Evolutionary conservation across 2,888 invertebrate species (phyloP).

Genomic region (Sminthurinus aureus): DNA sequence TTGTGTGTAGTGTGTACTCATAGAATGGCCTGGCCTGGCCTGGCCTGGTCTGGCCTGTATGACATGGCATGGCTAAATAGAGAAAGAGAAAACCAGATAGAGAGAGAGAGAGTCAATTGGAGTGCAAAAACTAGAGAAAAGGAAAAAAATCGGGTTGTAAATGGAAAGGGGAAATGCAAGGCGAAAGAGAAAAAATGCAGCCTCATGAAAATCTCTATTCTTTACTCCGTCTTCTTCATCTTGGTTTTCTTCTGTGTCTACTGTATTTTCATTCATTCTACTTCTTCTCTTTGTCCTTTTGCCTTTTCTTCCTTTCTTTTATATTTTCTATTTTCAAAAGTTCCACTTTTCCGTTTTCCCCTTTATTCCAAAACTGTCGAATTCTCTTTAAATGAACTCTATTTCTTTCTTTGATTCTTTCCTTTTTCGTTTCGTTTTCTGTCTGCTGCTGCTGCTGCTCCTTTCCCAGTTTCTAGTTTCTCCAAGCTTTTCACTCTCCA

Average conservation of each 20-base stretch:
- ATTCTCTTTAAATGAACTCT: slow-evolving; percentile 9
- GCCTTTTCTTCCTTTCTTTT: background rate
- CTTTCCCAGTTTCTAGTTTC: background rate
- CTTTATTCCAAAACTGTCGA: background rate
- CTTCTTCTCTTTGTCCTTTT: background rate
- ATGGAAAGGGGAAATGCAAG: background rate
- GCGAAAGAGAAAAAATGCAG: slow-evolving; percentile 9
- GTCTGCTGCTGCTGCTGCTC: background rate
- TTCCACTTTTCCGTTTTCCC: no score
- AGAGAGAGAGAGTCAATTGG: slow-evolving; percentile 1
- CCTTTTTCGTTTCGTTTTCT: background rate
- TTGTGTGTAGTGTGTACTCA: no score
- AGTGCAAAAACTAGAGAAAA: background rate
- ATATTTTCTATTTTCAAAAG: background rate
- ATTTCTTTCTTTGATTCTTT: background rate
- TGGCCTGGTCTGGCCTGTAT: background rate
- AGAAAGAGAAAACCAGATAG: background rate
- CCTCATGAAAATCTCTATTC: background rate
- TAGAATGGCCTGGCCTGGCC: no score
- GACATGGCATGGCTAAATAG: background rate
- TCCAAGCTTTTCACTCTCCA: background rate
- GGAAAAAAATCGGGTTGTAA: background rate
- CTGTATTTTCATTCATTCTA: no score
- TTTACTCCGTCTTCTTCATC: no score
- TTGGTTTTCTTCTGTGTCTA: no score